Percentiles rank a stretch among this genome's conserved stretches.
phyloP scores from a whole-genome alignment of 1,140 invertebrate species.

The Pseudomyrmex pallidus region DNA sequence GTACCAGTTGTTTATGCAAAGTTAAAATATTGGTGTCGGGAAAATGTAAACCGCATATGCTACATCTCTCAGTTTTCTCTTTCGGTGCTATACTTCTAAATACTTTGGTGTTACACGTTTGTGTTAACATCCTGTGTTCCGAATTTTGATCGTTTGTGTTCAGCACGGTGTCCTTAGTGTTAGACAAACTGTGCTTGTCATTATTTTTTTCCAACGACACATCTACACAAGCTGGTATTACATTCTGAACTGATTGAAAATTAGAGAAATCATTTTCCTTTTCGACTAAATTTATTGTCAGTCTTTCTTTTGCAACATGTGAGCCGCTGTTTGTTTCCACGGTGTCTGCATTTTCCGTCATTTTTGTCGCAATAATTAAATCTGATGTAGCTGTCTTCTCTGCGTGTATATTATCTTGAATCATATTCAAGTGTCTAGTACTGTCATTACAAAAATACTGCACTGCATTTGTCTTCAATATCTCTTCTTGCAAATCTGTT shows the following conservation, averaged over 20 bases:
- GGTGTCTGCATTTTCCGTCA: not conserved
- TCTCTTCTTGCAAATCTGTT: conserved; percentile 31
- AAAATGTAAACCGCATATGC: conserved; percentile 90
- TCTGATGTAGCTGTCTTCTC: conserved; percentile 30
- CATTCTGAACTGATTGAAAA: conserved; percentile 40
- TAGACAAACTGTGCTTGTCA: not conserved
- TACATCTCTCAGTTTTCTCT: conserved; percentile 86
- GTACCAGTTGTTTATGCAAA: conserved; percentile 91
- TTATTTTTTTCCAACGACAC: conserved; percentile 15
- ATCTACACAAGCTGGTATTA: conserved; percentile 1
- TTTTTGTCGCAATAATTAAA: conserved; percentile 19
- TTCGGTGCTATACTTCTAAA: conserved; percentile 64
- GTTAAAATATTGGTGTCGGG: conserved; percentile 89
- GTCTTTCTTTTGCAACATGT: not conserved
- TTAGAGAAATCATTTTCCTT: conserved; percentile 3
- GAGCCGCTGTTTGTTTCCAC: not conserved
- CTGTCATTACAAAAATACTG: conserved; percentile 55
- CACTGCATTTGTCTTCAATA: conserved; percentile 35
- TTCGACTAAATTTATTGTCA: conserved; percentile 31
- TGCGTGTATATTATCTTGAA: conserved; percentile 33
- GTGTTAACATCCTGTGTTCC: conserved; percentile 59
- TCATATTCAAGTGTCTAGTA: conserved; percentile 34
- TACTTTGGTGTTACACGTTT: conserved; percentile 56
- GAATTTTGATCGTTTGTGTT: conserved; percentile 3
- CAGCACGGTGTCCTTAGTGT: conserved; percentile 2